Percentiles rank a stretch among this genome's conserved stretches.
Conservation (phyloP, 2,888 invertebrate genomes). For the Micoletzkya japonica region DNA sequence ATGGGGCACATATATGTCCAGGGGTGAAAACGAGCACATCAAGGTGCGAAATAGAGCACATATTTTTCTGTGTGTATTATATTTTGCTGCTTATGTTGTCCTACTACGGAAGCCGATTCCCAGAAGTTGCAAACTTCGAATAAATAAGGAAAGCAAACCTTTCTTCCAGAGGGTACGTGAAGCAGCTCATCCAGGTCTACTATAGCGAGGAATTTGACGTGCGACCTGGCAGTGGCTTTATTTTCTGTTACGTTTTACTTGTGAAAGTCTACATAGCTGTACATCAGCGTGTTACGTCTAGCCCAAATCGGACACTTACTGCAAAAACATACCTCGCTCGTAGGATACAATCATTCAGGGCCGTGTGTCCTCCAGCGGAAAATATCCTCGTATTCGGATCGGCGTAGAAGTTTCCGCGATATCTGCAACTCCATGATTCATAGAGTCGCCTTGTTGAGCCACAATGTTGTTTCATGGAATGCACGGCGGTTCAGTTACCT, state of each 20-base stretch:
- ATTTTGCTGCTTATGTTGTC: too few relatives aligned
- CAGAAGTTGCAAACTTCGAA: not conserved
- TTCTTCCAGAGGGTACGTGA: slow-evolving; percentile 16
- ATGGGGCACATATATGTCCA: too few relatives aligned
- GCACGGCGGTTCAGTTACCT: too few relatives aligned
- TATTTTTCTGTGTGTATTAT: too few relatives aligned
- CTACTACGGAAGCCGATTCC: not conserved
- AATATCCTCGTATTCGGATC: slow-evolving; percentile 25
- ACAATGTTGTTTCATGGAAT: too few relatives aligned
- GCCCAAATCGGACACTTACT: not conserved
- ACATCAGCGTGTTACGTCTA: too few relatives aligned
- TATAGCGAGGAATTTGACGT: slow-evolving; percentile 19
- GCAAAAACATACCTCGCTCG: slow-evolving; percentile 23
- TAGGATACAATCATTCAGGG: slow-evolving; percentile 24
- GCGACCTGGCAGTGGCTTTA: slow-evolving; percentile 8
- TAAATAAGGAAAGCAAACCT: slow-evolving; percentile 1
- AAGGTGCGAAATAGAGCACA: too few relatives aligned
- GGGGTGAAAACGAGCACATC: too few relatives aligned
- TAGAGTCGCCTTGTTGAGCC: too few relatives aligned
- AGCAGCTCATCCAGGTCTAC: slow-evolving; percentile 22
- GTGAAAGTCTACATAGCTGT: too few relatives aligned
- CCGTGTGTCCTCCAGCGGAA: slow-evolving; percentile 11
- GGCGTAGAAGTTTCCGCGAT: slow-evolving; percentile 21
- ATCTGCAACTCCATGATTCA: too few relatives aligned
- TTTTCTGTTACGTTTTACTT: too few relatives aligned